Percentiles rank a stretch among this genome's conserved stretches.
Conservation (phyloP, 1,140 invertebrate genomes). For the Copidosoma floridanum region DNA sequence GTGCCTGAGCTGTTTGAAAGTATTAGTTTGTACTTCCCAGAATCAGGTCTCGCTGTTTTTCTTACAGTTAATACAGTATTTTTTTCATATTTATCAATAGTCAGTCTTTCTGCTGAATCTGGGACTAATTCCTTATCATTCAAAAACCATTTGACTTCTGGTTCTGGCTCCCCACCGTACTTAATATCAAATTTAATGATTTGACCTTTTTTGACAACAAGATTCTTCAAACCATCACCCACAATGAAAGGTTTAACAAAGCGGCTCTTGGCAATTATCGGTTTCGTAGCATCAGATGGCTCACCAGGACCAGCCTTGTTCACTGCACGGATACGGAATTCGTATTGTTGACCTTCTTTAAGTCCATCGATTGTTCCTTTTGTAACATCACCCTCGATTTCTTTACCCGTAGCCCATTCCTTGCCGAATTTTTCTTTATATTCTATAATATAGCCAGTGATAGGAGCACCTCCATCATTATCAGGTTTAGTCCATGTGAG, state of each 20-base stretch:
- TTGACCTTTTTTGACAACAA: conserved; percentile 92
- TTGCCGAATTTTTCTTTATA: conserved; percentile 91
- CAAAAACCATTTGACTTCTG: conserved; percentile 80
- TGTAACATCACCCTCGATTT: conserved; percentile 74
- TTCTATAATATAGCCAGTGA: conserved; percentile 90
- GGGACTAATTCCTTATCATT: conserved; percentile 73
- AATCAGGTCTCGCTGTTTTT: conserved; percentile 80
- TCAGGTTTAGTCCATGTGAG: conserved; percentile 88
- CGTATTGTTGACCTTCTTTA: conserved; percentile 93
- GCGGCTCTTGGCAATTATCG: conserved; percentile 92
- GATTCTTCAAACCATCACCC: conserved; percentile 79
- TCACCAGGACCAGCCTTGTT: conserved; percentile 95
- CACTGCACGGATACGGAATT: conserved; percentile 93
- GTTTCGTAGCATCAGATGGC: conserved; percentile 91
- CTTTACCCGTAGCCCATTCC: conserved; percentile 80
- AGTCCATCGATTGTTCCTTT: conserved; percentile 81
- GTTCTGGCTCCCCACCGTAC: conserved; percentile 92
- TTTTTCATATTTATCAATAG: conserved; percentile 84
- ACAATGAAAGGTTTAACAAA: conserved; percentile 93
- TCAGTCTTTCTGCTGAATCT: conserved; percentile 69
- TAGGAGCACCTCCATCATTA: conserved; percentile 90
- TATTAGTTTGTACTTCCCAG: conserved; percentile 85
- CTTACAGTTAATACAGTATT: conserved; percentile 90
- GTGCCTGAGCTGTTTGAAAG: conserved; percentile 82
- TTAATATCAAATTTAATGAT: conserved; percentile 91